Evolutionary conservation across 2,797 vertebrate genomes (phyloP), one percentile per base, ranked within the genome.

Genomic region (Sorex maritimensis): DNA sequence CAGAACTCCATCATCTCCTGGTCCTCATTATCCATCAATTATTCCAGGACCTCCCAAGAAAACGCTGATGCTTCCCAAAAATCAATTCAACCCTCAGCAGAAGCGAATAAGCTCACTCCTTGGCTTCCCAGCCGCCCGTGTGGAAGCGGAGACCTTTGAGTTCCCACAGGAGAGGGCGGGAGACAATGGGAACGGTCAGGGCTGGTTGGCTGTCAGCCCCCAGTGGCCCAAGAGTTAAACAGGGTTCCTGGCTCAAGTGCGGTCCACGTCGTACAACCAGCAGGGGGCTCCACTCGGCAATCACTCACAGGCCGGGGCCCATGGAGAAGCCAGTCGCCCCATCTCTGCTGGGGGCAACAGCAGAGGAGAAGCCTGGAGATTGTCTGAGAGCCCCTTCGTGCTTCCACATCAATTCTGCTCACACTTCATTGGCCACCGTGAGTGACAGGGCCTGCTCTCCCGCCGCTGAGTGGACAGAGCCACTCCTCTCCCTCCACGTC

Each of bases 281-380:
- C 17, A 68, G 2, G 38, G 41, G n/a, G 21, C 46, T 34, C 19
- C n/a, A 49, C 41, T 41, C 44, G 10, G 5, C 1, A 52, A 17
- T 55, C 26, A 30, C 81, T 61, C 13, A 38, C 7, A 5, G 24
- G 10, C 30, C 21, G 34, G 5, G 4, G 49, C 13, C 19, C 1
- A 69, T 12, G 23, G 24, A 14, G 14, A 55, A 38, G 15, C 72
- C 23, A 58, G 67, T 49, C 41, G 58, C 83, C 81, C 71, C 26
- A 34, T 0, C 1, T 21, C 21, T 30, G 17, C 21, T 0, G 6
- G 3, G 0, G n/a, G 9, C 9, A 9, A 12, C 85, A 41, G 28
- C 49, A 72, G 65, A 41, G 15, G 55, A 81, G 34, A 61, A 0
- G 2, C 2, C 30, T 72, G 5, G n/a, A 26, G 14, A 34, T 11